phyloP scores from a whole-genome alignment of 2,113 vertebrate genomes.

The Xiphophorus maculatus region DNA sequence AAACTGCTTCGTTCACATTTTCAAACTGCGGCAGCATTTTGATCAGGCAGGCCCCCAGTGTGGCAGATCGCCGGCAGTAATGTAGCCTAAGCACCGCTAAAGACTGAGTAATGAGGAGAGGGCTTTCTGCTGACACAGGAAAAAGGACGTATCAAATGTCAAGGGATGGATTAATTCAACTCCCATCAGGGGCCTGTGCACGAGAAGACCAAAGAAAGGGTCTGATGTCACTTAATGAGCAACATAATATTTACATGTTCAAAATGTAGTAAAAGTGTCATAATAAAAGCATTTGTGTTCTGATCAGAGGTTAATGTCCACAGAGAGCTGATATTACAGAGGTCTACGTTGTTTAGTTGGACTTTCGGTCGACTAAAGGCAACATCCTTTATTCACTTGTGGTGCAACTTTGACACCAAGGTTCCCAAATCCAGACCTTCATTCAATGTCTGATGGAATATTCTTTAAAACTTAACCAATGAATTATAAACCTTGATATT shows the following conservation, averaged over 20 bases:
- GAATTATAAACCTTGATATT: neutral
- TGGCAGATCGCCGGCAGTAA: conserved; percentile 39
- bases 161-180: conserved; percentile 38
- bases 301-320: conserved; percentile 9
- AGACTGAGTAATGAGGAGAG: conserved; percentile 48
- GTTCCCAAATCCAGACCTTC: too few relatives aligned
- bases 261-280: conserved; percentile 12
- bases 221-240: conserved; percentile 1
- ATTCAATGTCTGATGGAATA: too few relatives aligned
- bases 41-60: conserved; percentile 31
- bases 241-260: neutral
- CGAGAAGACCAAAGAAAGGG: conserved; percentile 13
- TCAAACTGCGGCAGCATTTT: conserved; percentile 49
- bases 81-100: conserved; percentile 44
- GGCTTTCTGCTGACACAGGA: conserved; percentile 55
- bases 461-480: too few relatives aligned
- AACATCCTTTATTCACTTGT: too few relatives aligned
- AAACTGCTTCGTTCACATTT: conserved; percentile 8
- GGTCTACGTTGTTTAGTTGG: too few relatives aligned
- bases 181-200: neutral
- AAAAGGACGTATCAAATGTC: conserved; percentile 41
- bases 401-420: too few relatives aligned
- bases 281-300: neutral
- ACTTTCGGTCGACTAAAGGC: too few relatives aligned
- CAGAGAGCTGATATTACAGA: too few relatives aligned